Base-by-base conservation (phyloP, 37 sponge, comb jelly and placozoan species). In the Cladorhizidae sp. region DNA sequence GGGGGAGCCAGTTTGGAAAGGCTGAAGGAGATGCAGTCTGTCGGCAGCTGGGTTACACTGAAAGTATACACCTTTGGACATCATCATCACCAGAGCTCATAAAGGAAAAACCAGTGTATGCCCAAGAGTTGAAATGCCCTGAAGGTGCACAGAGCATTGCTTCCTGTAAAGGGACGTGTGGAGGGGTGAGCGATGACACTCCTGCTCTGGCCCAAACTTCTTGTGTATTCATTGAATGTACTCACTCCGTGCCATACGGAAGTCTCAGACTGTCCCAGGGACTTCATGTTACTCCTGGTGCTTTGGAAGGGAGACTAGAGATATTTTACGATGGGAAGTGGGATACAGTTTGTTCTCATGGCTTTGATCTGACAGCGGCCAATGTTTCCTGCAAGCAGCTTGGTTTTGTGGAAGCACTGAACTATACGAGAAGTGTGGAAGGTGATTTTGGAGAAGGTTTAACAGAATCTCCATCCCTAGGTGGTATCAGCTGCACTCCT, bases 1-100 rank as follows among this genome's bases (percentile, higher is more conserved):
- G 17, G 25, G 33, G 54, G 28, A 51, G 33, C 2, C 12, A 76
- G 14, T 25, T 61, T 40, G 26, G 36, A 36, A 21, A 39, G 41
- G 25, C 52, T 61, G 77, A 76, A 61, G 43, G 39, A 31, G 43
- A 76, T 76, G 62, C 77, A 22, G 57, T 76, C 6, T 76, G 77
- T 26, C 11, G 26, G 22, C 42, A 76, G 25, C 42, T 76, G 8
- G 77, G 77, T 37, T 76, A 40, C 57, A 76, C 77, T 55, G 42
- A 39, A 39, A 39, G 54, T 15, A 39, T 38, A 22, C 57, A 5
- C n/a, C 9, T 22, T 21, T 36, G 69, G 11, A 40, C 2, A 1
- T 28, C 31, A 37, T 29, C 67, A 65, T 17, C 42, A 49, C 43
- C 40, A n/a, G 23, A 71, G 36, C 67, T 32, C 32, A 18, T 31